Evolutionary conservation across 2,888 invertebrate species (phyloP), one percentile per base, ranked within the genome.

Genomic region (Apodemia hepburni): DNA sequence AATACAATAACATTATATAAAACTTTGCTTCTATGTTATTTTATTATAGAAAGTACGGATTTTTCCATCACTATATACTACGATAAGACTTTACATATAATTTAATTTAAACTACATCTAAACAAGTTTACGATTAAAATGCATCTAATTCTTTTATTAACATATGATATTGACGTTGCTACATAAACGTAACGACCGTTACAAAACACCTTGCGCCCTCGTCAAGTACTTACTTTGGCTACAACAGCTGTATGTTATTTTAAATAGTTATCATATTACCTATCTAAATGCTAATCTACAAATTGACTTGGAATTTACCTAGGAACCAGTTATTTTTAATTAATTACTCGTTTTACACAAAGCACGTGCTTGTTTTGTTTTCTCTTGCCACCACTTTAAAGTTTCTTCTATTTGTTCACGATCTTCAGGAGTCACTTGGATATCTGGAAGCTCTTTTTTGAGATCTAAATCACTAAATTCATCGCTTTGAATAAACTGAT

Each of bases 341-440:
- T 67, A 70, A 66, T 70, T 67, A 49, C 60, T 76, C 62, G 61
- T 73, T 70, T 80, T 84, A 64, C 72, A 66, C 58, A 80, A 60
- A 12, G 80, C 75, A 68, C 82, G 82, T 17, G 79, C 77, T 75
- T 81, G 84, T 70, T 81, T 81, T 3, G 89, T 91, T 70, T 91
- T 91, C 69, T 91, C 88, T 69, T 92, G 90, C 92, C 92, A 92
- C 92, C 92, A 92, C 70, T 90, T 92, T 12, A 92, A 71, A 2
- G 91, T 91, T 69, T 92, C 92, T 66, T 92, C 92, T 71, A 91
- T 90, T 65, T 92, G 91, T 63, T 90, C 86, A 65, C 89, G 74
- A 67, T 90, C 87, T 72, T 91, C 91, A 29, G 89, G 84, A 33
- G 89, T 87, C n/a, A 91, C 87, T 67, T 89, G 88, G 47, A 90